Conservation (phyloP, 2,797 vertebrate species). For the Mus spretus region DNA sequence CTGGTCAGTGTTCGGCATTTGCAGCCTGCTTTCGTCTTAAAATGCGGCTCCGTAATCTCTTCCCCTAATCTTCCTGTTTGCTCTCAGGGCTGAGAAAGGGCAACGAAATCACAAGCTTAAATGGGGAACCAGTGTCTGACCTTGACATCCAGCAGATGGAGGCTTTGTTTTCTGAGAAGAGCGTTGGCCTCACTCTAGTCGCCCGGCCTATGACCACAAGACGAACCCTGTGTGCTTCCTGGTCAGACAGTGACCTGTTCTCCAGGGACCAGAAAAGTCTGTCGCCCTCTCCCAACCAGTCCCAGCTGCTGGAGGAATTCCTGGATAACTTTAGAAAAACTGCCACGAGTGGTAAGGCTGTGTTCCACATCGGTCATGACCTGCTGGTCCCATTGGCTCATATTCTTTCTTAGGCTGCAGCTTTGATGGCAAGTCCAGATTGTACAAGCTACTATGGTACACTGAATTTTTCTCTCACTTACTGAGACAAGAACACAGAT, state of each 20-base stretch:
- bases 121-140: slow-evolving; percentile 91
- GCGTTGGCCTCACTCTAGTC: slow-evolving; percentile 90
- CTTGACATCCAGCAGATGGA: slow-evolving; percentile 94
- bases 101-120: slow-evolving; percentile 94
- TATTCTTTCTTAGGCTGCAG: background rate
- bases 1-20: background rate
- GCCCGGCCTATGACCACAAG: slow-evolving; percentile 43
- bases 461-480: background rate
- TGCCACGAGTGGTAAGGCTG: slow-evolving; percentile 92
- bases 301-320: slow-evolving; percentile 90
- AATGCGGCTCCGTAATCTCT: background rate
- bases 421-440: slow-evolving; percentile 43
- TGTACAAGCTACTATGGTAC: background rate
- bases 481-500: slow-evolving; percentile 57
- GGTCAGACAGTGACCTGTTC: slow-evolving; percentile 89
- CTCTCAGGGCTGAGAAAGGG: slow-evolving; percentile 92
- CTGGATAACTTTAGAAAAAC: slow-evolving; percentile 92
- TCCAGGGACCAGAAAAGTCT: slow-evolving; percentile 84
- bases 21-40: background rate
- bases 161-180: slow-evolving; percentile 92
- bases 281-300: slow-evolving; percentile 86
- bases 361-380: background rate
- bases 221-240: slow-evolving; percentile 86
- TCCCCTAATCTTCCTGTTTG: background rate
- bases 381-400: background rate